Conservation (phyloP, 1,140 invertebrate species). For the Leptopilina boulardi region DNA sequence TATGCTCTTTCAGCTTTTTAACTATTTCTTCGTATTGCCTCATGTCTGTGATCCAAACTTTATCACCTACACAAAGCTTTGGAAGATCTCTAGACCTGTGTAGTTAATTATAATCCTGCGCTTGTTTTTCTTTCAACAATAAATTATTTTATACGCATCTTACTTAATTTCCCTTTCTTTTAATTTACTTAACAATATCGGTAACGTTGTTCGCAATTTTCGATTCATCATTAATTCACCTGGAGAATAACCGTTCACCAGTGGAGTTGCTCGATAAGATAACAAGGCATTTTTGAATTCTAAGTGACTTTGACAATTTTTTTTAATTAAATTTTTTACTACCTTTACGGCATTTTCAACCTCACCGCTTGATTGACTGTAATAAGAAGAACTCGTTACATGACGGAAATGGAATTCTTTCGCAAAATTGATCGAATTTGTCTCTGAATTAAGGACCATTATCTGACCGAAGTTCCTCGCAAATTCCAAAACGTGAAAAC, state of each 20-base stretch:
- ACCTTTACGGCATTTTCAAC: constrained; percentile 37
- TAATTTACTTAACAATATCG: neutral
- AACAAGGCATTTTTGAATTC: neutral
- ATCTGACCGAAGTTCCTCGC: constrained; percentile 35
- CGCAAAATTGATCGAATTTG: constrained; percentile 39
- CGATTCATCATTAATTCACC: neutral
- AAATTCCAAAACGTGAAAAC: constrained; percentile 1
- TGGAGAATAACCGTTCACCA: neutral
- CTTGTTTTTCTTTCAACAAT: constrained; percentile 26
- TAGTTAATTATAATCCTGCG: constrained; percentile 5
- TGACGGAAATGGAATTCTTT: constrained; percentile 29
- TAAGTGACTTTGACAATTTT: neutral
- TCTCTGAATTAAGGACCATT: constrained; percentile 43
- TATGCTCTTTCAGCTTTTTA: neutral
- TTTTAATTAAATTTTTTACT: constrained; percentile 40
- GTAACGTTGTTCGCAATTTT: neutral
- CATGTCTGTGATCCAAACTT: constrained; percentile 34
- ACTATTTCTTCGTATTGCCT: constrained; percentile 10
- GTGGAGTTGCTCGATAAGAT: constrained; percentile 9
- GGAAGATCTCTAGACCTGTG: neutral
- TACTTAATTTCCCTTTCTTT: neutral
- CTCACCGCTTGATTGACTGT: constrained; percentile 37
- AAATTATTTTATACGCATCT: neutral
- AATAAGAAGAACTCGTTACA: constrained; percentile 43
- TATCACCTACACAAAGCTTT: constrained; percentile 18